These are phyloP conservation scores for Noctuana brunneofusca DNA, from an alignment of 2,888 invertebrate species.

Conservation along the genomic window DNA sequence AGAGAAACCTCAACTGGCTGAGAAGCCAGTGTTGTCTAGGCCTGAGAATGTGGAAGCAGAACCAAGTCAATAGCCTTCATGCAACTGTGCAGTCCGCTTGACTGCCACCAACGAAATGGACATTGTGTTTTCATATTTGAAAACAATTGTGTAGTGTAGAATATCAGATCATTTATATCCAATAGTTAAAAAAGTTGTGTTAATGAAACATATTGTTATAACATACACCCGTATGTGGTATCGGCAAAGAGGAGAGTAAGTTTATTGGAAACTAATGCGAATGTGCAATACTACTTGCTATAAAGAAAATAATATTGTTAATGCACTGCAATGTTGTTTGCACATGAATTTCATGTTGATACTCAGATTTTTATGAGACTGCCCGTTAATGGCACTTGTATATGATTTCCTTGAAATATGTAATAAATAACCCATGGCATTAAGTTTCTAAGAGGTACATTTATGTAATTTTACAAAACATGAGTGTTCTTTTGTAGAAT, in stretches of 20 bases:
- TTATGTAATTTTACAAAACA: no score
- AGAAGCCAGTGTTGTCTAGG: constrained; percentile 61
- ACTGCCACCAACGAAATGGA: constrained; percentile 59
- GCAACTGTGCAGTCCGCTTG: constrained; percentile 56
- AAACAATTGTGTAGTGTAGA: constrained; percentile 69
- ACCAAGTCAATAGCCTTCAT: constrained; percentile 75
- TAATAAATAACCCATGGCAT: no score
- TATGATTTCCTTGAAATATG: neutral
- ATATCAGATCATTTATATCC: constrained; percentile 31
- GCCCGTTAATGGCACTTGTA: neutral
- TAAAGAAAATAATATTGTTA: constrained; percentile 2
- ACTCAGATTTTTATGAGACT: neutral
- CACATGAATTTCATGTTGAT: neutral
- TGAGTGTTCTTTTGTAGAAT: no score
- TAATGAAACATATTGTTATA: constrained; percentile 30
- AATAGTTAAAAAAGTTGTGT: constrained; percentile 29
- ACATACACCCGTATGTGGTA: constrained; percentile 1
- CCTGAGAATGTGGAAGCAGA: constrained; percentile 64
- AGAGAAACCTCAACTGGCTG: constrained; percentile 57
- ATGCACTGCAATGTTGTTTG: neutral
- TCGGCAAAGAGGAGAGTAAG: neutral
- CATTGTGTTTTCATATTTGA: constrained; percentile 74
- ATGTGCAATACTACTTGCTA: neutral
- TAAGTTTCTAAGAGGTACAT: no score
- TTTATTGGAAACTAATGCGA: neutral